Evolutionary conservation across 35 echinoderm and acorn worm genomes (phyloP), one percentile per base, ranked within the genome.

Genomic region (Stichopus chloronotus): DNA sequence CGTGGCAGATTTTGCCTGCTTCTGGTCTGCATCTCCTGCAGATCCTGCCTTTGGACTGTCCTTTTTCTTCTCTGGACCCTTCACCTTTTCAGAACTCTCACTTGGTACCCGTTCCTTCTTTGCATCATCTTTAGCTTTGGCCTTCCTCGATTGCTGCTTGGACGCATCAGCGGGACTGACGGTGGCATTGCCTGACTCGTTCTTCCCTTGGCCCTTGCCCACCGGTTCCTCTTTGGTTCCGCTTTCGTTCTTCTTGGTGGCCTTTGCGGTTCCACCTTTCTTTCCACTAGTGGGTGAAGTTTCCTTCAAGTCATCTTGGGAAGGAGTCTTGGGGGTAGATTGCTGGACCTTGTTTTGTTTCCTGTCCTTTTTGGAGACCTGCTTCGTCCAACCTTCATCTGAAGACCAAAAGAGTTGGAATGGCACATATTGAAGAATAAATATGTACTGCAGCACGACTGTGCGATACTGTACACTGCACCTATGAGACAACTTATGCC

Each of bases 381-480:
- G n/a, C 22, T 53, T 85, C 6, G 82, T 85, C 82, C 82, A 85
- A 7, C 82, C 82, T 24, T 56, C 30, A 85, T 85, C 82, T 85
- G 52, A 58, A 85, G 24, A 24, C 19, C 9, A 57, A 72, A 72
- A 63, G 59, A 7, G 30, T 43, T 43, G 3, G 30, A 43, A 43
- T 43, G 30, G 30, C 30, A 43, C 30, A 43, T 43, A 43, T 43
- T 43, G 30, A 43, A 43, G 30, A 43, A 43, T 61, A 8, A 61
- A 10, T 4, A 61, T 61, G 59, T 61, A 61, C 1, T 61, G 59
- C n/a, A n/a, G n/a, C n/a, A n/a, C 30, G 30, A 43, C 30, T 43
- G 30, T 43, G 30, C 3, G 30, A 43, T 43, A 43, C 30, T 43
- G 30, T 43, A 43, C 30, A 43, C 30, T 43, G 30, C 30, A 1